phyloP scores from a whole-genome alignment of 2,797 vertebrate species.

The Lacerta agilis region DNA sequence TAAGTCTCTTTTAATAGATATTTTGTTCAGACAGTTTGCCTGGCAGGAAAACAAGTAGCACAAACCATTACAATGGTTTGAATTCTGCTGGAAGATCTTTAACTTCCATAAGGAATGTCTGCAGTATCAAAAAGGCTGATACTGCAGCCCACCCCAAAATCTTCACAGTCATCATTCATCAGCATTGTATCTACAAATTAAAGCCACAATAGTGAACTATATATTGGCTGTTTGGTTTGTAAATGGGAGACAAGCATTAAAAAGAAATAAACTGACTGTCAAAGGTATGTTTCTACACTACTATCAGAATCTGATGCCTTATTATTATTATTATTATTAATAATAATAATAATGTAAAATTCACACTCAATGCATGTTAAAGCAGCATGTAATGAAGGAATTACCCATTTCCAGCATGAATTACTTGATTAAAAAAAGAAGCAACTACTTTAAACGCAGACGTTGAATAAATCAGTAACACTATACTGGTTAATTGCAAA shows the following conservation, averaged over 20 bases:
- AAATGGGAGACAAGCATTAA: conserved; percentile 4
- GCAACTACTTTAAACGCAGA: conserved; percentile 36
- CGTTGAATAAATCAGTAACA: conserved; percentile 59
- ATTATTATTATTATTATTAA: background rate
- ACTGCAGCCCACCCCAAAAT: background rate
- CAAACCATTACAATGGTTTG: background rate
- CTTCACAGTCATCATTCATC: background rate
- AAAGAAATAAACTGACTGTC: background rate
- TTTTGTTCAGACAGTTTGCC: background rate
- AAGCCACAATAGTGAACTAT: background rate
- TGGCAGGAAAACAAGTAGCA: background rate
- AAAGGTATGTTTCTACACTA: conserved; percentile 4
- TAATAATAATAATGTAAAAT: conserved; percentile 48
- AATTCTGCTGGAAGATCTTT: background rate
- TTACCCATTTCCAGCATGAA: conserved; percentile 56
- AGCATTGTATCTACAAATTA: background rate
- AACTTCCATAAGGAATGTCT: background rate
- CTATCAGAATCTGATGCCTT: conserved; percentile 24
- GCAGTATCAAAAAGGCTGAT: background rate
- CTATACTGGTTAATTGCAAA: conserved; percentile 60
- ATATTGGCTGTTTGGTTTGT: background rate
- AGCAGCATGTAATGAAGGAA: conserved; percentile 62
- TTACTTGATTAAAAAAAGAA: conserved; percentile 37
- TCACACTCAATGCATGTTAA: conserved; percentile 43
- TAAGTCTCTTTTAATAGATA: background rate